Conservation (phyloP, 2,888 invertebrate genomes). For the Plemyria rubiginata region DNA sequence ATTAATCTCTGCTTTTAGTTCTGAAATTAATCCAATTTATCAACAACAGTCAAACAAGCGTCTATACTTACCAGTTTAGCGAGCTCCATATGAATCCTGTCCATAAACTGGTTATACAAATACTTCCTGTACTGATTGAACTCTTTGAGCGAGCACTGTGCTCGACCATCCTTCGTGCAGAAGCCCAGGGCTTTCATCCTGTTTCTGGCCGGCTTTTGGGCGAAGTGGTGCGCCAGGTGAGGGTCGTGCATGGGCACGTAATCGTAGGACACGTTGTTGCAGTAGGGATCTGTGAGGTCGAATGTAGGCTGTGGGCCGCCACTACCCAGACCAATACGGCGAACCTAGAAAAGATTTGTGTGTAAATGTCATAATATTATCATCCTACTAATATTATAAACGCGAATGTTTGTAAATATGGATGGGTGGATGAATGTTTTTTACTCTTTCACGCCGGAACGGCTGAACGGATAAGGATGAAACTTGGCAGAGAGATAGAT, state of each 20-base stretch:
- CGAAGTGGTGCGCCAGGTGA: slow-evolving; percentile 81
- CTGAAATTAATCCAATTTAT: too few relatives aligned
- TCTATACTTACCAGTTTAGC: slow-evolving; percentile 59
- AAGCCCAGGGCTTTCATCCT: slow-evolving; percentile 81
- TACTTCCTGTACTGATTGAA: slow-evolving; percentile 87
- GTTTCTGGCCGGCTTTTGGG: slow-evolving; percentile 66
- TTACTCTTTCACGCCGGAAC: too few relatives aligned
- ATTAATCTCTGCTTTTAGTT: too few relatives aligned
- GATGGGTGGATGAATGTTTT: too few relatives aligned
- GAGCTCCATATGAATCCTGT: slow-evolving; percentile 78
- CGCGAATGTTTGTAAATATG: too few relatives aligned
- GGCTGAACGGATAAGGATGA: too few relatives aligned
- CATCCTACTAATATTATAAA: too few relatives aligned
- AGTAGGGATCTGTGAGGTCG: slow-evolving; percentile 76
- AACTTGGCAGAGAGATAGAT: too few relatives aligned
- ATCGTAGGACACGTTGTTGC: slow-evolving; percentile 76
- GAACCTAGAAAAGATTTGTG: slow-evolving; percentile 59
- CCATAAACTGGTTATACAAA: slow-evolving; percentile 83
- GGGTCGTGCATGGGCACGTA: slow-evolving; percentile 86
- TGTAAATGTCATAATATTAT: too few relatives aligned
- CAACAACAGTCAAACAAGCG: neutral
- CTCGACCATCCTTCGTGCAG: slow-evolving; percentile 84
- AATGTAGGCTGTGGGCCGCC: slow-evolving; percentile 65
- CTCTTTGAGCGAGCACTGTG: slow-evolving; percentile 86
- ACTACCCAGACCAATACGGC: slow-evolving; percentile 67